Evolutionary conservation across 2,113 vertebrate species (phyloP).

Genomic region (Nettapus auritus): DNA sequence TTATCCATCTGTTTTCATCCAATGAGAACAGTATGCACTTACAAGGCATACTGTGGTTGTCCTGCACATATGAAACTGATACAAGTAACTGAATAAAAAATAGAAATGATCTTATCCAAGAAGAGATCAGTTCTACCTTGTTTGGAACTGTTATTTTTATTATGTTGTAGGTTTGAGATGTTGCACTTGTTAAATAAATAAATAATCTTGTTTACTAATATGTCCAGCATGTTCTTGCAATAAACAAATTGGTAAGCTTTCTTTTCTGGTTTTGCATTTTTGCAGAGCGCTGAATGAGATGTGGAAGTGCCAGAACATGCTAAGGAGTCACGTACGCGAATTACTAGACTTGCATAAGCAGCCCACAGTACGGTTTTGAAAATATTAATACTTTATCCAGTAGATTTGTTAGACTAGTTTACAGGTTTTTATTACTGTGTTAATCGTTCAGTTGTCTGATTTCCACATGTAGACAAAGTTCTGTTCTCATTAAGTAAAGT

Average conservation of each 20-base stretch:
- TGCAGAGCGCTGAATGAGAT: conserved; percentile 96
- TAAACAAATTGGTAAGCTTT: background rate
- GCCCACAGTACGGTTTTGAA: conserved; percentile 84
- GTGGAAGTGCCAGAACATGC: conserved; percentile 99
- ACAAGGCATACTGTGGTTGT: background rate
- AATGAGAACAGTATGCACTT: background rate
- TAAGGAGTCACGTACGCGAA: conserved; percentile 94
- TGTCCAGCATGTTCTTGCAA: background rate
- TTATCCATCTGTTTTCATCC: background rate
- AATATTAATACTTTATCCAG: background rate
- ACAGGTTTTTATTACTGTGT: accelerated
- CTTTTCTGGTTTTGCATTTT: background rate
- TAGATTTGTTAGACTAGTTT: background rate
- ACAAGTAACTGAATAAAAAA: background rate
- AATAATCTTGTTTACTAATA: background rate
- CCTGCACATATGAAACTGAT: background rate
- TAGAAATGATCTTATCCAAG: background rate
- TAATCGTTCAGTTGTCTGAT: background rate
- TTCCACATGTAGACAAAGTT: background rate
- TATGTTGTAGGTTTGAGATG: background rate
- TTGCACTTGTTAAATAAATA: background rate
- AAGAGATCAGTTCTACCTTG: background rate
- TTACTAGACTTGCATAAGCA: conserved; percentile 96
- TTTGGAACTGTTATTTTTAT: background rate
- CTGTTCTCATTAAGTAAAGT: background rate